Evolutionary conservation across 2,797 vertebrate genomes (phyloP), one percentile per base, ranked within the genome.

Genomic region (Sebastes aleutianus): DNA sequence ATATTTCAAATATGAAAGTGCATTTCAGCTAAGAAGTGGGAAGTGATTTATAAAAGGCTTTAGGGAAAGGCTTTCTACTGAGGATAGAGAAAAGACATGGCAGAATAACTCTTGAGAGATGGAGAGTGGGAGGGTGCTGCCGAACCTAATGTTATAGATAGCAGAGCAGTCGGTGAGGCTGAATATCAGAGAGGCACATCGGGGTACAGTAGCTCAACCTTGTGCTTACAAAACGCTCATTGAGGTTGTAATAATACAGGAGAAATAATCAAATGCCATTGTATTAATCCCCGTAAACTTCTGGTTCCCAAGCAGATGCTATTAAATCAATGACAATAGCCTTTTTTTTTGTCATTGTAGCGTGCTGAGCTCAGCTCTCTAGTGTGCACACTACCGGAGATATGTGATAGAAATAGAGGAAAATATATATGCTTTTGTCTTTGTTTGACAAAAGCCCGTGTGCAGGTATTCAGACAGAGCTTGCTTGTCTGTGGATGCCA

Each of bases 21-120:
- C 82, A 87, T 92, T 92, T 93, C 81, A 86, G 91, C 91, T 87
- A 81, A 92, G 85, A 94, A 87, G 89, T 89, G 88, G 88, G 84
- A 91, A 90, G 88, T 92, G 85, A 94, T 94, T 94, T 93, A 88
- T 86, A 87, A 91, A 94, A 85, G 79, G 85, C 83, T 90, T 89
- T 85, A 83, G 84, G 82, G 87, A 91, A 87, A 91, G 83, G 85
- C 62, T 83, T 91, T 93, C 81, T 76, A 86, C 34, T 34, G 83
- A 84, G 85, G 69, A 89, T 86, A 87, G 79, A 86, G 86, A 87
- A 89, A 87, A 92, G 74, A 83, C 72, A 74, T 65, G 68, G 79
- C 80, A 79, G 64, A 86, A 92, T 91, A 87, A 91, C 90, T 92
- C 88, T 78, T 78, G 29, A 73, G 79, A 84, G 83, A 88, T 24